Evolutionary conservation across 2,797 vertebrate species (phyloP).

Genomic region (Manis pentadactyla): DNA sequence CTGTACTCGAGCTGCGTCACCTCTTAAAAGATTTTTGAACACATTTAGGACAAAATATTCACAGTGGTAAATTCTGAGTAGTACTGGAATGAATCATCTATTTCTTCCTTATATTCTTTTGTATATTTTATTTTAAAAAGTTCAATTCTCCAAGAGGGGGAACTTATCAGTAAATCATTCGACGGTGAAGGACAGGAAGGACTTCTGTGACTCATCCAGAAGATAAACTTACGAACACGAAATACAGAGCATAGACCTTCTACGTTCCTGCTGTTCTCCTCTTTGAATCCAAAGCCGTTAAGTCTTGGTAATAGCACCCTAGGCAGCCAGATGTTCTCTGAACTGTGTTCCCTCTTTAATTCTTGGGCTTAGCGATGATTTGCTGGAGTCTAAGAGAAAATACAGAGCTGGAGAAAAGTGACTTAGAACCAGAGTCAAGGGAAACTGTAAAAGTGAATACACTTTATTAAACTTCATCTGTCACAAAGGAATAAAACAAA

Average conservation of each 20-base stretch:
- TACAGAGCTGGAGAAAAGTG: neutral
- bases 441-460: neutral
- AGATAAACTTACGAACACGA: neutral
- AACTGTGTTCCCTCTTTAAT: neutral
- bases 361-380: too few species aligned
- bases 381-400: neutral
- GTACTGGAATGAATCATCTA: neutral
- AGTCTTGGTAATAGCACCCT: rapidly evolving
- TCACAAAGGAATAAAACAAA: neutral
- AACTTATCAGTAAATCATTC: neutral
- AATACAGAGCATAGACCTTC: neutral
- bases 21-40: neutral
- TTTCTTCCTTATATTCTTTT: neutral
- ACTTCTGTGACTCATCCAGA: neutral
- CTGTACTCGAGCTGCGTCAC: neutral
- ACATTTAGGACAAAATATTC: too few species aligned
- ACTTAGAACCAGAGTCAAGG: neutral
- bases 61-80: neutral
- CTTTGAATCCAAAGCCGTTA: neutral
- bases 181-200: neutral
- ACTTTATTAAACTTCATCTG: constrained; percentile 8
- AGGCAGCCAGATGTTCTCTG: rapidly evolving
- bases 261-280: neutral
- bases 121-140: neutral
- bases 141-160: neutral